Conservation (phyloP, 2,888 invertebrate species). For the Osmoderma eremita region DNA sequence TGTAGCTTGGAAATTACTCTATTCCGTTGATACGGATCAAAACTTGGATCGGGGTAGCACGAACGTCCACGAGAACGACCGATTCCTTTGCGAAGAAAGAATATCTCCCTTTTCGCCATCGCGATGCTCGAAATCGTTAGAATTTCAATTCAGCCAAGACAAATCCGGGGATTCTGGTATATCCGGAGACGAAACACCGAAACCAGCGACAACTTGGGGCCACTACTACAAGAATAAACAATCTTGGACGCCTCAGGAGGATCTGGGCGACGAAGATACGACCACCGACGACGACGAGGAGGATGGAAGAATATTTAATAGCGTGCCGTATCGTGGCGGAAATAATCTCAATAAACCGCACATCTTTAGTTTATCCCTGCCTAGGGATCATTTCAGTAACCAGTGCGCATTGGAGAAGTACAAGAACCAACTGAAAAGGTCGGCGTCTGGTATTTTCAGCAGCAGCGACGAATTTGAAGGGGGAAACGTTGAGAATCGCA, state of each 20-base stretch:
- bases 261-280: conserved; percentile 71
- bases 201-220: conserved; percentile 28
- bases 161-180: conserved; percentile 88
- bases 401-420: conserved; percentile 55
- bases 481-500: conserved; percentile 49
- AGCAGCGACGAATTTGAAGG: conserved; percentile 46
- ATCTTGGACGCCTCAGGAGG: conserved; percentile 88
- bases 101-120: conserved; percentile 66
- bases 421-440: conserved; percentile 69
- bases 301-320: conserved; percentile 19
- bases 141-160: conserved; percentile 69
- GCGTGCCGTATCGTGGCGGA: conserved; percentile 38
- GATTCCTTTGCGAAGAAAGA: conserved; percentile 65
- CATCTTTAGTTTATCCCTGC: conserved; percentile 80
- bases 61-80: conserved; percentile 57
- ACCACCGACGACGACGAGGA: conserved; percentile 54
- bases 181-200: conserved; percentile 72
- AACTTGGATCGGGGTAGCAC: conserved; percentile 48
- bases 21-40: conserved; percentile 68
- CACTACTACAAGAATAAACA: conserved; percentile 33
- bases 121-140: conserved; percentile 65
- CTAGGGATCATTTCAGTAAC: conserved; percentile 70
- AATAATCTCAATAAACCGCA: conserved; percentile 62
- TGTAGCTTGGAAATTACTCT: conserved; percentile 82
- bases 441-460: conserved; percentile 70